Conservation (phyloP, 2,888 invertebrate species). For the Marronus borbonicus region DNA sequence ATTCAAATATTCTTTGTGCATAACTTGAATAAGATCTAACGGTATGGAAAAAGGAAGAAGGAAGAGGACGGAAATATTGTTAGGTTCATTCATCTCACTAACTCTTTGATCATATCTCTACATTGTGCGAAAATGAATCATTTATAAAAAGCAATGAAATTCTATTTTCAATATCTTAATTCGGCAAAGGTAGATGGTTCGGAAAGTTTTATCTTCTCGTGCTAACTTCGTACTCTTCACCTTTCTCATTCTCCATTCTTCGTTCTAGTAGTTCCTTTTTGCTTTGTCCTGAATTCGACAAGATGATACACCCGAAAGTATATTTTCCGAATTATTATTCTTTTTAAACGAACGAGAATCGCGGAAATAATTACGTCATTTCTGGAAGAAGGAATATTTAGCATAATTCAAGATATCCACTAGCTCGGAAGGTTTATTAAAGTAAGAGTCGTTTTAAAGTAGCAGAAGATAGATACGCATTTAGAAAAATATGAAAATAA, state of each 20-base stretch:
- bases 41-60: conserved; percentile 58
- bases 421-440: too few relatives aligned
- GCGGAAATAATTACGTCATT: too few relatives aligned
- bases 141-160: conserved; percentile 67
- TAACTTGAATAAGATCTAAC: conserved; percentile 22
- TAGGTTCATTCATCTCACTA: conserved; percentile 63
- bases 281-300: conserved; percentile 4
- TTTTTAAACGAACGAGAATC: too few relatives aligned
- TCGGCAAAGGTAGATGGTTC: conserved; percentile 61
- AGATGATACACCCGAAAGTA: background rate
- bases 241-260: background rate
- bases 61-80: conserved; percentile 64
- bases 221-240: conserved; percentile 20
- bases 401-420: too few relatives aligned
- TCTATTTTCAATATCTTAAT: conserved; percentile 65
- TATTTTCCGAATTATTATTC: background rate
- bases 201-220: conserved; percentile 61
- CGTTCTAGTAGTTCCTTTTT: background rate
- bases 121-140: conserved; percentile 66
- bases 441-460: too few relatives aligned
- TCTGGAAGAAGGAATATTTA: too few relatives aligned
- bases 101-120: conserved; percentile 60
- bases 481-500: conserved; percentile 1
- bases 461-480: background rate
- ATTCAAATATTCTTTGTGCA: conserved; percentile 38